Percentiles rank a stretch among this genome's conserved stretches.
Evolutionary conservation across 2,113 vertebrate species (phyloP).

Genomic region (Mionectes macconnelli): DNA sequence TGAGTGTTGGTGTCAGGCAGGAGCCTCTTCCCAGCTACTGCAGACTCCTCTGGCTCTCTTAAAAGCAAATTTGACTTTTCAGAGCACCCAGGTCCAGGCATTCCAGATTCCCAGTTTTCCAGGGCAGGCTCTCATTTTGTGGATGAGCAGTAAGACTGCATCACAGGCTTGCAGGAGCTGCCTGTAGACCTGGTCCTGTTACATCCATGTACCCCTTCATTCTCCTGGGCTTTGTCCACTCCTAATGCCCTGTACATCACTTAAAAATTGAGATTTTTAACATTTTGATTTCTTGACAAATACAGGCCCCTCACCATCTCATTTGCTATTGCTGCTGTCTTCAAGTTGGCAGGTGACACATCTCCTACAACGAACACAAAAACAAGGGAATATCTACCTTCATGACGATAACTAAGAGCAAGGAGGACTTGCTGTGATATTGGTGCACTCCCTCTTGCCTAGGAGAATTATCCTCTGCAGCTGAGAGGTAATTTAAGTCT

Average conservation of each 20-base stretch:
- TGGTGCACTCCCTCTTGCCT: constrained; percentile 27
- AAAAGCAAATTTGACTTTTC: background rate
- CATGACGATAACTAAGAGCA: background rate
- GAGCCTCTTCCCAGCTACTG: background rate
- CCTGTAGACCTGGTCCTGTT: background rate
- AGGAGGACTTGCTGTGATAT: background rate
- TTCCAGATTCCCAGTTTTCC: background rate
- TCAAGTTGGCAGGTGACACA: background rate
- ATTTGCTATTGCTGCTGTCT: background rate
- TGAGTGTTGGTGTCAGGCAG: background rate
- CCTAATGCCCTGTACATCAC: background rate
- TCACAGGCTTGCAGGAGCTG: background rate
- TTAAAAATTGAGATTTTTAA: background rate
- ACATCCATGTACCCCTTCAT: background rate
- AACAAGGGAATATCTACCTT: background rate
- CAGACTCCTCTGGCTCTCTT: background rate
- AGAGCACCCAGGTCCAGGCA: background rate
- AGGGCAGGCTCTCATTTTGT: background rate
- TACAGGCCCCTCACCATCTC: background rate
- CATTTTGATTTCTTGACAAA: background rate
- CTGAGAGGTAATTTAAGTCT: constrained; percentile 60
- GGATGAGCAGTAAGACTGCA: background rate
- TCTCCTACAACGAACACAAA: background rate
- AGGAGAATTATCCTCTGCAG: constrained; percentile 20
- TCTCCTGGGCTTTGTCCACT: rapidly evolving